phyloP scores from a whole-genome alignment of 2,797 vertebrate species.

The Protonibea diacanthus region DNA sequence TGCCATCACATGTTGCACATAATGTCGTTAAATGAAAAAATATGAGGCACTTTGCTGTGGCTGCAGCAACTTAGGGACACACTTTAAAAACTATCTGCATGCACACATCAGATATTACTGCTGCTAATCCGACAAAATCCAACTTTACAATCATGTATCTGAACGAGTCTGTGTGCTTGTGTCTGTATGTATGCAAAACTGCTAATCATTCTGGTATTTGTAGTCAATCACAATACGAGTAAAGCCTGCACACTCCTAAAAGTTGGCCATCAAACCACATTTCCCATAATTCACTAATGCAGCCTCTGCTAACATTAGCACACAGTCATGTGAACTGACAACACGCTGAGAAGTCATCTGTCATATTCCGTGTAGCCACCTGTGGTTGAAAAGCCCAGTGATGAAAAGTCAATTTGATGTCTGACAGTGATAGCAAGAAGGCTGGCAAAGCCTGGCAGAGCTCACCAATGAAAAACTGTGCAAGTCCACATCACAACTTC shows the following conservation, averaged over 20 bases:
- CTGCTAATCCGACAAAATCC: slow-evolving; percentile 3
- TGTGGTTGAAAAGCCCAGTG: slow-evolving; percentile 47
- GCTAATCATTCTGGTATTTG: not conserved
- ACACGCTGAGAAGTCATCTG: slow-evolving; percentile 37
- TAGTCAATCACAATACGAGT: slow-evolving; percentile 9
- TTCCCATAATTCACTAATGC: slow-evolving; percentile 28
- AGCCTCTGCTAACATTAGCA: slow-evolving; percentile 39
- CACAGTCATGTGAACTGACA: slow-evolving; percentile 21
- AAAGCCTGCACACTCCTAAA: not conserved
- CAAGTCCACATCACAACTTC: not conserved
- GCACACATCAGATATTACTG: not conserved
- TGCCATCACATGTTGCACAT: not conserved
- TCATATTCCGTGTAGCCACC: slow-evolving; percentile 45
- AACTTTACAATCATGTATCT: not conserved
- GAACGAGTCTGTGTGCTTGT: not conserved
- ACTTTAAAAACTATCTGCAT: not conserved
- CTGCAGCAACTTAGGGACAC: slow-evolving; percentile 1
- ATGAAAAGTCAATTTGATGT: slow-evolving; percentile 53
- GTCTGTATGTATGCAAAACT: not conserved
- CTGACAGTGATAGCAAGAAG: slow-evolving; percentile 40
- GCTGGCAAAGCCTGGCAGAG: slow-evolving; percentile 1
- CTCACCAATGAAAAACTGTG: slow-evolving; percentile 15
- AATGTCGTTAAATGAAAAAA: not conserved
- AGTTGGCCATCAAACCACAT: slow-evolving; percentile 28
- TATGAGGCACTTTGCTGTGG: not conserved